Conservation (phyloP, 1,140 invertebrate genomes). For the Drosophila nasuta region DNA sequence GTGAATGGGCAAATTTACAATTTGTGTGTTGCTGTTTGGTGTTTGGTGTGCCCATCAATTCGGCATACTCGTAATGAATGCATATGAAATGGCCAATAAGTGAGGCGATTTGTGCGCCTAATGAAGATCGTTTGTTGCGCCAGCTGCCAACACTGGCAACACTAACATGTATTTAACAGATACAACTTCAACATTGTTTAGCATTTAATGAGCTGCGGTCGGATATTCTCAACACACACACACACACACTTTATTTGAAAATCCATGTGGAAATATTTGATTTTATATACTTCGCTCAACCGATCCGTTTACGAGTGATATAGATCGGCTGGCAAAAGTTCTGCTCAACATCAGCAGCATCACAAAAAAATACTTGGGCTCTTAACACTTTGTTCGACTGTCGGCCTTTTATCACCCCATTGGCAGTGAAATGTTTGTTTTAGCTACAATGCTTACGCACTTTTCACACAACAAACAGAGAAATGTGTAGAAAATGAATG, state of each 20-base stretch:
- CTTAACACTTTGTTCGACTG: slow-evolving; percentile 46
- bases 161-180: slow-evolving; percentile 42
- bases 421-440: slow-evolving; percentile 74
- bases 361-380: slow-evolving; percentile 3
- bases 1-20: slow-evolving; percentile 73
- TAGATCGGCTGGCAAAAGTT: slow-evolving; percentile 40
- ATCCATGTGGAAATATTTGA: slow-evolving; percentile 80
- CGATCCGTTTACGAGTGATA: slow-evolving; percentile 1
- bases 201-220: slow-evolving; percentile 66
- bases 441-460: slow-evolving; percentile 64
- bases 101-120: slow-evolving; percentile 74
- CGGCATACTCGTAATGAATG: slow-evolving; percentile 32
- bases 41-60: slow-evolving; percentile 54
- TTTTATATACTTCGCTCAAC: slow-evolving; percentile 76
- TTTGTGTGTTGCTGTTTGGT: slow-evolving; percentile 47
- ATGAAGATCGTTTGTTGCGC: slow-evolving; percentile 77
- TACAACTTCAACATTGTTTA: slow-evolving; percentile 17
- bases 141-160: slow-evolving; percentile 50
- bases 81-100: slow-evolving; percentile 63
- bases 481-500: no score
- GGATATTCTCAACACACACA: slow-evolving; percentile 49
- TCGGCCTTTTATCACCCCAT: slow-evolving; percentile 66
- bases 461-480: slow-evolving; percentile 61
- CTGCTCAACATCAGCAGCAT: slow-evolving; percentile 61
- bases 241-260: slow-evolving; percentile 48